A percentile compares a stretch with the other conserved stretches of the same genome.
Conservation (phyloP, 2,113 vertebrate species). For the Oryzias woworae region DNA sequence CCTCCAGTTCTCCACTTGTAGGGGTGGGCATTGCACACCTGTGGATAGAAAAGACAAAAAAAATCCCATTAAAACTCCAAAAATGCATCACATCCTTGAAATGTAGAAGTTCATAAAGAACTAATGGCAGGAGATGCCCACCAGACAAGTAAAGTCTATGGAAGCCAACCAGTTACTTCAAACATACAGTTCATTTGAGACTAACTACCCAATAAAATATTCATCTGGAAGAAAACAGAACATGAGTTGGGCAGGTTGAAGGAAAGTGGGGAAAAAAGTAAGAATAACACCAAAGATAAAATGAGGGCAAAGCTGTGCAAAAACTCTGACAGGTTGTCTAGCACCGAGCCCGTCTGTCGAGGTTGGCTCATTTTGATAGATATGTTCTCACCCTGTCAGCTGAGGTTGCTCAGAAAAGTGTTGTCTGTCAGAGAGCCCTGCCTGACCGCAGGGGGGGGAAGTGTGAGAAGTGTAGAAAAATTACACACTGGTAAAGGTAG, state of each 20-base stretch:
- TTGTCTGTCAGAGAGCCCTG: slow-evolving; percentile 61
- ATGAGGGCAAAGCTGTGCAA: slow-evolving; percentile 53
- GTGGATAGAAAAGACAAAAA: slow-evolving; percentile 19
- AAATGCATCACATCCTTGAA: neutral
- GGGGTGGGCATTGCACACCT: slow-evolving; percentile 66
- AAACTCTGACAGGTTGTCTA: slow-evolving; percentile 66
- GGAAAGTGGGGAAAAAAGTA: slow-evolving; percentile 23
- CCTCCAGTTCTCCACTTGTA: slow-evolving; percentile 80
- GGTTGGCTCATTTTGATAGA: slow-evolving; percentile 63
- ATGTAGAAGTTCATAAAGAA: slow-evolving; percentile 21
- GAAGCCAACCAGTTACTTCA: slow-evolving; percentile 23
- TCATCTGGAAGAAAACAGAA: slow-evolving; percentile 29
- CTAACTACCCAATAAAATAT: slow-evolving; percentile 26
- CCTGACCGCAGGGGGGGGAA: slow-evolving; percentile 19
- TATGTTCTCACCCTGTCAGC: slow-evolving; percentile 68
- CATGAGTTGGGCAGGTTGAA: slow-evolving; percentile 14
- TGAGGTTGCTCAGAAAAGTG: slow-evolving; percentile 65
- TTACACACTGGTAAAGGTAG: slow-evolving; percentile 26
- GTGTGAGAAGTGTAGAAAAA: slow-evolving; percentile 40
- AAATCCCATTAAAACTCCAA: neutral
- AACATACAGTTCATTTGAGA: slow-evolving; percentile 24
- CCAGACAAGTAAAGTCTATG: neutral
- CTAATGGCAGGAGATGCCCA: neutral
- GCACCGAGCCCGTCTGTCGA: slow-evolving; percentile 59
- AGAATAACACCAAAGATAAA: slow-evolving; percentile 50